Evolutionary conservation across 2,888 invertebrate species (phyloP).

Genomic region (Auanema freiburgensis): DNA sequence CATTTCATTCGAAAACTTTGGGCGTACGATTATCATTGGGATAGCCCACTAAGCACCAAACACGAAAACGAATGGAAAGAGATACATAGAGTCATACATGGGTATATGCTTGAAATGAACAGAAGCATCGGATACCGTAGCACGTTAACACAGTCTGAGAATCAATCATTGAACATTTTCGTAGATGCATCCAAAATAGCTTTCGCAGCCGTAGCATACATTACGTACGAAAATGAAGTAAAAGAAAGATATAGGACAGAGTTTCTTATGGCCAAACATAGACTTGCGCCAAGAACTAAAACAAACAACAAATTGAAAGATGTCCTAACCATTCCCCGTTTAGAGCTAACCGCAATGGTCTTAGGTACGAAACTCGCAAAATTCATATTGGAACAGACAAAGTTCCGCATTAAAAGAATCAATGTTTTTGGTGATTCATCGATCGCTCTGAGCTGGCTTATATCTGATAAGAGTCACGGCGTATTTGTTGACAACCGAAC

Average conservation of each 20-base stretch:
- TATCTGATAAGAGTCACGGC: not conserved
- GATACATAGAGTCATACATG: constrained; percentile 5
- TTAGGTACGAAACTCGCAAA: not conserved
- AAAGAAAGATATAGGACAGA: not conserved
- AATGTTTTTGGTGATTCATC: not conserved
- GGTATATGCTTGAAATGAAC: not conserved
- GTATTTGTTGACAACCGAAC: constrained; percentile 7
- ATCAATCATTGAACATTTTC: not conserved
- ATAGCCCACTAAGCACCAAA: not conserved
- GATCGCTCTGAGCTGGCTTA: not conserved
- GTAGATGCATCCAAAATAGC: constrained; percentile 2
- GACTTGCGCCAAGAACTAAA: not conserved
- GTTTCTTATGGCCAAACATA: not conserved
- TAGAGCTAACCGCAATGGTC: constrained; percentile 3
- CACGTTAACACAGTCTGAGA: not conserved
- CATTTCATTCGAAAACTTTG: constrained; percentile 4
- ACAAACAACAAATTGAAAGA: not conserved
- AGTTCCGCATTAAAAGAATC: not conserved
- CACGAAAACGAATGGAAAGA: constrained; percentile 6
- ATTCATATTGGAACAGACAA: not conserved
- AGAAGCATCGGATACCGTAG: not conserved
- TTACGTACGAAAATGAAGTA: not conserved
- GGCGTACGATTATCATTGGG: not conserved
- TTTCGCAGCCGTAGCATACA: not conserved
- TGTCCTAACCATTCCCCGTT: not conserved